These are phyloP conservation scores for Dicrurus megarhynchus DNA, from an alignment of 2,113 vertebrate genomes.

Conservation along the genomic window DNA sequence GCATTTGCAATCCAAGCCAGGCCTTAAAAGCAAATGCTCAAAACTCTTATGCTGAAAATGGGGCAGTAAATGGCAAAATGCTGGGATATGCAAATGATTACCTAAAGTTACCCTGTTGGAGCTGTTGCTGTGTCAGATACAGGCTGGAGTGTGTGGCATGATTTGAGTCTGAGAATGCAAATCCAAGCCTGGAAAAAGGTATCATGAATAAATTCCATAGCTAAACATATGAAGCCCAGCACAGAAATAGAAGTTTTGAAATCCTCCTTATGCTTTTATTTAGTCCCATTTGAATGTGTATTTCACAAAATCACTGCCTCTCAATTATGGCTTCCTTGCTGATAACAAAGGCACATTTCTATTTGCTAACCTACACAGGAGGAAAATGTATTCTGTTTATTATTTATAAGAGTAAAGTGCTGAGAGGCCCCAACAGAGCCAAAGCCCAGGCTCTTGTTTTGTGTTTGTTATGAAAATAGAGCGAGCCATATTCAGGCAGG, in stretches of 20 bases:
- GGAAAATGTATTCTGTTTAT: constrained; percentile 51
- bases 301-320: constrained; percentile 19
- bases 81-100: neutral
- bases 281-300: neutral
- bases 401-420: constrained; percentile 51
- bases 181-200: neutral
- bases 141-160: neutral
- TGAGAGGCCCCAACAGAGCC: neutral
- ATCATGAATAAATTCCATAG: constrained; percentile 4
- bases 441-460: neutral
- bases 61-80: neutral
- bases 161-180: neutral
- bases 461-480: neutral
- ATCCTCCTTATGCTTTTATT: constrained; percentile 8
- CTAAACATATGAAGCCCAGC: neutral
- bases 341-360: neutral
- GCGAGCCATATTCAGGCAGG: neutral
- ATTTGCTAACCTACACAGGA: neutral
- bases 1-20: neutral
- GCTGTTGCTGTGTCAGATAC: neutral
- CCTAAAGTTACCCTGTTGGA: neutral
- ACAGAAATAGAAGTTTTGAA: neutral
- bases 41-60: neutral
- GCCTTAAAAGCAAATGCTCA: neutral
- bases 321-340: constrained; percentile 18